phyloP scores from a whole-genome alignment of 2,888 invertebrate species.

The Caenorhabditis auriculariae region DNA sequence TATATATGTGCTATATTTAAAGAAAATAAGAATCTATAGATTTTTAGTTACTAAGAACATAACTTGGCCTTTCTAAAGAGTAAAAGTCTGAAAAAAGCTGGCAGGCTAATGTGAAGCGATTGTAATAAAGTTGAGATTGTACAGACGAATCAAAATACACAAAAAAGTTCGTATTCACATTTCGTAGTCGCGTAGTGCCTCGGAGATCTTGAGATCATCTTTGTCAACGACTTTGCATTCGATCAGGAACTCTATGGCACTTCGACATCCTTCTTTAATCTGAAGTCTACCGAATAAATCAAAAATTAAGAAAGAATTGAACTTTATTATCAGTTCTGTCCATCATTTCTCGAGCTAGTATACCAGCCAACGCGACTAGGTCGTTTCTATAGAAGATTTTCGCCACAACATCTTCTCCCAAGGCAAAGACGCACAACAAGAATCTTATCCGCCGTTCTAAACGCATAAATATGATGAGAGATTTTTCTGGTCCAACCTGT shows the following conservation, averaged over 20 bases:
- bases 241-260: slow-evolving; percentile 4
- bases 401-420: slow-evolving; percentile 6
- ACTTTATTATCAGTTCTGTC: slow-evolving; percentile 25
- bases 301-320: no score
- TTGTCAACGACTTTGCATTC: slow-evolving; percentile 2
- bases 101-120: no score
- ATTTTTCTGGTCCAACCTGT: slow-evolving; percentile 9
- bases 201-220: slow-evolving; percentile 3
- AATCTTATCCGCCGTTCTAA: slow-evolving; percentile 10
- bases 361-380: slow-evolving; percentile 25
- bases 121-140: no score
- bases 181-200: slow-evolving; percentile 6
- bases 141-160: neutral
- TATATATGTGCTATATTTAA: no score
- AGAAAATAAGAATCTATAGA: no score
- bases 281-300: no score
- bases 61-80: no score
- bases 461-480: neutral
- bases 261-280: slow-evolving; percentile 7
- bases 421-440: slow-evolving; percentile 11
- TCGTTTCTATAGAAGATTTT: slow-evolving; percentile 42
- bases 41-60: no score
- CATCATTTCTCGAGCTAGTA: slow-evolving; percentile 26
- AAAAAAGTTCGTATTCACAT: neutral
- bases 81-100: no score